Percentiles rank a stretch among this genome's conserved stretches.
Conservation (phyloP, 2,797 vertebrate genomes). For the Ambastaia sidthimunki region DNA sequence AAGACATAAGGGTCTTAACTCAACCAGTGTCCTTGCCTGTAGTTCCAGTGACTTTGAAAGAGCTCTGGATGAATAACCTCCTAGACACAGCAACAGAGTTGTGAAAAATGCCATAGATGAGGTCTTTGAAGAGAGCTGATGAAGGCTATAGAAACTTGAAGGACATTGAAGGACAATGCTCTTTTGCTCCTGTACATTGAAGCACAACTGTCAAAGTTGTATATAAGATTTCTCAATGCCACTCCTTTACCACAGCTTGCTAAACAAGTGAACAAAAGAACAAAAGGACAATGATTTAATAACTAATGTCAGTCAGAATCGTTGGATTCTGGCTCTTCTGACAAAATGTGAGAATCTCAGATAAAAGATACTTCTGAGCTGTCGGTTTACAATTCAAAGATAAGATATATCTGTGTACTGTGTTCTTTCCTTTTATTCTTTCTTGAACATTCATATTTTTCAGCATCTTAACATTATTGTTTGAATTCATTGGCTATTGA, state of each 20-base stretch:
- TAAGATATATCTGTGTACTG: slow-evolving; percentile 76
- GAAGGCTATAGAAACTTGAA: slow-evolving; percentile 33
- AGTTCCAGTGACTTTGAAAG: slow-evolving; percentile 62
- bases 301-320: slow-evolving; percentile 57
- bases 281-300: slow-evolving; percentile 64
- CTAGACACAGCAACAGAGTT: slow-evolving; percentile 35
- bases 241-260: slow-evolving; percentile 57
- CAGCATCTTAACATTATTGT: slow-evolving; percentile 43
- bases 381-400: slow-evolving; percentile 67
- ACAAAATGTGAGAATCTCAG: slow-evolving; percentile 66
- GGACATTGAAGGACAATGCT: slow-evolving; percentile 34
- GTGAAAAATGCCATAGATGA: slow-evolving; percentile 33
- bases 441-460: slow-evolving; percentile 62
- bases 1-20: slow-evolving; percentile 67
- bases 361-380: slow-evolving; percentile 66
- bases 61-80: slow-evolving; percentile 36
- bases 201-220: slow-evolving; percentile 76
- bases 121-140: slow-evolving; percentile 37
- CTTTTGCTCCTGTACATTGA: slow-evolving; percentile 55
- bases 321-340: slow-evolving; percentile 64
- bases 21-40: slow-evolving; percentile 56
- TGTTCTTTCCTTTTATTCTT: slow-evolving; percentile 70
- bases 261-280: slow-evolving; percentile 7
- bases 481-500: slow-evolving; percentile 64
- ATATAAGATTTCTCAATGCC: slow-evolving; percentile 64